Conservation (phyloP, 2,888 invertebrate genomes). For the Lottia gigantea region DNA sequence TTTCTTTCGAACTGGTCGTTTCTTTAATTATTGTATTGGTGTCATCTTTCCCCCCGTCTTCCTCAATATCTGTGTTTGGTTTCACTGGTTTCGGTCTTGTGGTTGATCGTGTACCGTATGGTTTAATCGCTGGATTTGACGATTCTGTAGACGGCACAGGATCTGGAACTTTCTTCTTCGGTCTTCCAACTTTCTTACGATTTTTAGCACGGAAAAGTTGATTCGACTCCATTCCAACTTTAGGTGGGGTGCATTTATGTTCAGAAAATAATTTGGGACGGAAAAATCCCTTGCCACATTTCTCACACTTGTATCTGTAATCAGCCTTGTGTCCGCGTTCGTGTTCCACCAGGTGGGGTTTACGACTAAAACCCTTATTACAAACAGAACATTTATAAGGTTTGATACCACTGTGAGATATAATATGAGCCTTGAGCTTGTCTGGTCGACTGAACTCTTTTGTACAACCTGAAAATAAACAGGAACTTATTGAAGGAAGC, state of each 20-base stretch:
- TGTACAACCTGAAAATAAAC: slow-evolving; percentile 70
- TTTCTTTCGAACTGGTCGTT: background rate
- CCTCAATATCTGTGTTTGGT: background rate
- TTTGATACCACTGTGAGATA: slow-evolving; percentile 72
- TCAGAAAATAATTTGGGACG: slow-evolving; percentile 57
- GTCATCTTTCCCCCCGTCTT: background rate
- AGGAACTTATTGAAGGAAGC: background rate
- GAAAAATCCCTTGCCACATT: slow-evolving; percentile 61
- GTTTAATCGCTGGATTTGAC: background rate
- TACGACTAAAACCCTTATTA: slow-evolving; percentile 64
- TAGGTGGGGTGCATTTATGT: slow-evolving; percentile 57
- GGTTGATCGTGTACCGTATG: slow-evolving; percentile 1
- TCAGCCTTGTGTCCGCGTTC: slow-evolving; percentile 61
- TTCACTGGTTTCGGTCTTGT: background rate
- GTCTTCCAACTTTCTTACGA: slow-evolving; percentile 54
- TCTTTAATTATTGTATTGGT: background rate
- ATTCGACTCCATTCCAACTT: slow-evolving; percentile 38
- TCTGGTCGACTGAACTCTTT: slow-evolving; percentile 76
- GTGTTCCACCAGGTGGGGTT: slow-evolving; percentile 66
- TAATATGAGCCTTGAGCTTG: slow-evolving; percentile 75
- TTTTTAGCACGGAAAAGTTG: slow-evolving; percentile 46
- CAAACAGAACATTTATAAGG: slow-evolving; percentile 67
- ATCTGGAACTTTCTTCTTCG: slow-evolving; percentile 44
- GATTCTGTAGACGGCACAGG: background rate
- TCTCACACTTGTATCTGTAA: slow-evolving; percentile 56